Conservation (phyloP, 2,888 invertebrate genomes). For the Idaea aversata region DNA sequence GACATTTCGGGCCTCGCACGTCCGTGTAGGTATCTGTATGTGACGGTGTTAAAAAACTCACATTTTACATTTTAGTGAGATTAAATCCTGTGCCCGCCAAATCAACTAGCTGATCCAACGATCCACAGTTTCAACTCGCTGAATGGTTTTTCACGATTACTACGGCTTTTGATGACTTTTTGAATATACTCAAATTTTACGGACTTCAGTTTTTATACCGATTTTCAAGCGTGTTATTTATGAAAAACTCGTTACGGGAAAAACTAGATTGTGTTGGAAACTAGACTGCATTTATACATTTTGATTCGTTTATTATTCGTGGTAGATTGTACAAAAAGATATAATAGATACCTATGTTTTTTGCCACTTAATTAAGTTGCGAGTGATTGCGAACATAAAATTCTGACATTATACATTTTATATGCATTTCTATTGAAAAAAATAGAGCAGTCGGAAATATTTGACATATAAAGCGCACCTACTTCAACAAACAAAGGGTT, state of each 20-base stretch:
- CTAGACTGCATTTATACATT: not conserved
- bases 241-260: not conserved
- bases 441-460: slow-evolving; percentile 16
- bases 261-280: not conserved
- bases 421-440: slow-evolving; percentile 1
- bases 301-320: not conserved
- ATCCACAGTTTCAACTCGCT: slow-evolving; percentile 4
- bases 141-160: slow-evolving; percentile 21
- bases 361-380: too few relatives aligned
- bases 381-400: not conserved
- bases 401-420: not conserved
- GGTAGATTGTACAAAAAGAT: too few relatives aligned
- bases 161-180: slow-evolving; percentile 26
- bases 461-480: slow-evolving; percentile 26
- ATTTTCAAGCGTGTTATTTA: not conserved
- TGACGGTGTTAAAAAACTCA: slow-evolving; percentile 57
- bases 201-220: not conserved
- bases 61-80: slow-evolving; percentile 39
- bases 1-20: slow-evolving; percentile 63
- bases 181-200: not conserved
- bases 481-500: slow-evolving; percentile 25
- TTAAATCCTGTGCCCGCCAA: slow-evolving; percentile 31
- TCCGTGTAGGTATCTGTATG: slow-evolving; percentile 42
- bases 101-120: slow-evolving; percentile 21
- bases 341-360: too few relatives aligned